These are phyloP conservation scores for Mola mola DNA, from an alignment of 2,113 vertebrate genomes.

Conservation along the genomic window DNA sequence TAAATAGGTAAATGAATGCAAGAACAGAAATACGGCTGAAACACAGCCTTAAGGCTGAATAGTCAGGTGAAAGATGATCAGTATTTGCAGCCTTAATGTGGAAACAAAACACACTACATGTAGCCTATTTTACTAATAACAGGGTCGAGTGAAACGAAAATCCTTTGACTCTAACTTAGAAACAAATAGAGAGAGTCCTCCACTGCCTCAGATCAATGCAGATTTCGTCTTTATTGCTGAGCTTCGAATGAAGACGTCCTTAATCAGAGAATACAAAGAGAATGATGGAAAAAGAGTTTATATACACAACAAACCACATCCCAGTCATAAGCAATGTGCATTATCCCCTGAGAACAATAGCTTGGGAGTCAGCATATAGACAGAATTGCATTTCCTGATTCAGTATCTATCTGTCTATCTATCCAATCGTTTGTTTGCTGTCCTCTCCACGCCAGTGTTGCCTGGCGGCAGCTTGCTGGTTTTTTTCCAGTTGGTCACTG, in stretches of 20 bases:
- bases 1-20: too few species aligned
- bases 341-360: conserved; percentile 57
- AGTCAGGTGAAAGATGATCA: neutral
- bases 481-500: conserved; percentile 56
- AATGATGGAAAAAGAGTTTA: conserved; percentile 30
- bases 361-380: conserved; percentile 44
- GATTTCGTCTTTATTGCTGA: conserved; percentile 45
- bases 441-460: conserved; percentile 18
- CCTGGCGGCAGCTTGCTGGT: conserved; percentile 30
- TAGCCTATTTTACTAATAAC: conserved; percentile 22
- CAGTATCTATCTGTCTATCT: neutral
- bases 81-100: conserved; percentile 1
- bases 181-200: conserved; percentile 20
- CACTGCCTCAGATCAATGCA: conserved; percentile 28
- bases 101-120: neutral
- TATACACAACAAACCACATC: conserved; percentile 45
- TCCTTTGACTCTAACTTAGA: too few species aligned
- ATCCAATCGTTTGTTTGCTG: conserved; percentile 3
- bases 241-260: conserved; percentile 35
- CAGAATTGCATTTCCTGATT: too few species aligned
- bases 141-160: conserved; percentile 24
- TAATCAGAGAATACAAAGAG: conserved; percentile 50
- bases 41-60: too few species aligned
- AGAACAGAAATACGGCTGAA: too few species aligned
- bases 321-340: conserved; percentile 48